Evolutionary conservation across 2,888 invertebrate species (phyloP).

Genomic region (Drosophila anceps): DNA sequence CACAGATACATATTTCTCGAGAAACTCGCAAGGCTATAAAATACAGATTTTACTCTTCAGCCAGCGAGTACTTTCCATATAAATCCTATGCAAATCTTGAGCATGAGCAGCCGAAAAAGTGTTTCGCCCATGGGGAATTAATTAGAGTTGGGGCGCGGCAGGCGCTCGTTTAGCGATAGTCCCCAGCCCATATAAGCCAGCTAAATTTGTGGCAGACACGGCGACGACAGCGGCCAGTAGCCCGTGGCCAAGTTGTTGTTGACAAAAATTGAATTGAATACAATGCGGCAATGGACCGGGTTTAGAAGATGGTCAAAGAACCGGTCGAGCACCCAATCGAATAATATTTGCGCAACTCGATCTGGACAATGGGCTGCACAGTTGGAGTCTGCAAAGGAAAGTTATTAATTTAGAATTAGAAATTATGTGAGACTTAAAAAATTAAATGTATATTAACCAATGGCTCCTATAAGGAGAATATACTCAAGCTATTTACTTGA

Average conservation of each 20-base stretch:
- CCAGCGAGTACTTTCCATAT: constrained; percentile 39
- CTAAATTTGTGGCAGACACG: constrained; percentile 56
- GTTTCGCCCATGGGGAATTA: constrained; percentile 79
- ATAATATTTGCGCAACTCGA: constrained; percentile 1
- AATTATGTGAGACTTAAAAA: not conserved
- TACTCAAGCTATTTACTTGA: not conserved
- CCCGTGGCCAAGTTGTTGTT: constrained; percentile 57
- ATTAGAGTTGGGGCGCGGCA: constrained; percentile 59
- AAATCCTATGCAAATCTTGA: constrained; percentile 63
- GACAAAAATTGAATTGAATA: constrained; percentile 73
- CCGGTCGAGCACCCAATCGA: constrained; percentile 37
- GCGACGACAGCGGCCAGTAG: constrained; percentile 53
- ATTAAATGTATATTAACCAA: not conserved
- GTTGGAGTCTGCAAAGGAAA: not conserved
- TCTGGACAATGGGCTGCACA: constrained; percentile 44
- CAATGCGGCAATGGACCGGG: constrained; percentile 50
- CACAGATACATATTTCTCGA: constrained; percentile 29
- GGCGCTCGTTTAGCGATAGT: constrained; percentile 40
- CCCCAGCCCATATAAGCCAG: constrained; percentile 28
- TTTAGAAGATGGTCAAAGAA: constrained; percentile 46
- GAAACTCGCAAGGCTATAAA: constrained; percentile 15
- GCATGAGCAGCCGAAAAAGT: constrained; percentile 57
- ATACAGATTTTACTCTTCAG: constrained; percentile 10
- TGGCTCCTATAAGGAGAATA: not conserved
- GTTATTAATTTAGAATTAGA: not conserved